Evolutionary conservation across 2,888 invertebrate genomes (phyloP).

Genomic region (Trisateles emortualis): DNA sequence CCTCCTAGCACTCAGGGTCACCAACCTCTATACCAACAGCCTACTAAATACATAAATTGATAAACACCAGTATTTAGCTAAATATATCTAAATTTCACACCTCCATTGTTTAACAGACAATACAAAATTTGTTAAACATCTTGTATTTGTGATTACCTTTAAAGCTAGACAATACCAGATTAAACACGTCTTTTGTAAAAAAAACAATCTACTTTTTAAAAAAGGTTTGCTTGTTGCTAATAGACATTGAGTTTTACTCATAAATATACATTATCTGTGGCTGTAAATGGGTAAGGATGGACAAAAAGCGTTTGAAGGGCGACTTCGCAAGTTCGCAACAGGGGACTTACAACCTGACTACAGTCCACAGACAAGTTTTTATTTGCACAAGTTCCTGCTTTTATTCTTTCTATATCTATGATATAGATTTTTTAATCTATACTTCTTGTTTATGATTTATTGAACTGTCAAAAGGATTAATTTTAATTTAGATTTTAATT

Average conservation of each 20-base stretch:
- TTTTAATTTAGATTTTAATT: constrained; percentile 19
- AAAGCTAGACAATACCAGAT: constrained; percentile 25
- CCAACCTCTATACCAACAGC: too few relatives aligned
- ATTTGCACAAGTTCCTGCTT: constrained; percentile 26
- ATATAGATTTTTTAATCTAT: constrained; percentile 16
- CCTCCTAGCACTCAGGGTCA: too few relatives aligned
- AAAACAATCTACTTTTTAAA: constrained; percentile 21
- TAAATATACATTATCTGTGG: constrained; percentile 71
- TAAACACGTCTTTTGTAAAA: constrained; percentile 20
- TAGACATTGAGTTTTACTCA: constrained; percentile 55
- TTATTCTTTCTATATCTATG: constrained; percentile 37
- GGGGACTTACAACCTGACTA: constrained; percentile 22
- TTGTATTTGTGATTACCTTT: not conserved
- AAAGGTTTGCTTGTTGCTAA: constrained; percentile 26
- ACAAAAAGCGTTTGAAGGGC: constrained; percentile 60
- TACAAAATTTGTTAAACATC: constrained; percentile 9
- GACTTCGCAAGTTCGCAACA: constrained; percentile 48
- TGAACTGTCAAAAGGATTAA: constrained; percentile 18
- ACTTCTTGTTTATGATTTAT: constrained; percentile 29
- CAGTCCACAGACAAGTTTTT: constrained; percentile 51
- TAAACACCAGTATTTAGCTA: not conserved
- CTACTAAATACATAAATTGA: not conserved
- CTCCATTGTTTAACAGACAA: not conserved
- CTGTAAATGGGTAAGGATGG: constrained; percentile 65
- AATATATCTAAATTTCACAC: not conserved